Conservation (phyloP, 2,797 vertebrate species). For the Spinus olivaceus region DNA sequence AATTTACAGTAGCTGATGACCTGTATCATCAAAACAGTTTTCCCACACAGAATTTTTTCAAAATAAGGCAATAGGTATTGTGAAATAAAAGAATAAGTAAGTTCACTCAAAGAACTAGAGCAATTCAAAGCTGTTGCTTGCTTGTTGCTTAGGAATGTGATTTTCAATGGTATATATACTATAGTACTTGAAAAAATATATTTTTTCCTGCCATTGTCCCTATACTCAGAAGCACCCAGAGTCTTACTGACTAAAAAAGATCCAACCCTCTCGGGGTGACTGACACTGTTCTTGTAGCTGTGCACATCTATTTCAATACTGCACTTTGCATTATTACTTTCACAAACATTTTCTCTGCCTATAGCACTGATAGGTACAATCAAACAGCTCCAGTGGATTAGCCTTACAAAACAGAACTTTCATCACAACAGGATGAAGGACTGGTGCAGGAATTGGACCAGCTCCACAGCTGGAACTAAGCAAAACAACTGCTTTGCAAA, state of each 20-base stretch:
- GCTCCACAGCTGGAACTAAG: not conserved
- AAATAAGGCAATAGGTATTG: constrained; percentile 2
- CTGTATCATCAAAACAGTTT: constrained; percentile 5
- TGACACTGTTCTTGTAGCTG: not conserved
- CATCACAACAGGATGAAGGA: not conserved
- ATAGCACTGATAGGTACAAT: not conserved
- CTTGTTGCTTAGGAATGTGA: not conserved
- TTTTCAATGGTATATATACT: not conserved
- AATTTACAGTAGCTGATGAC: not conserved
- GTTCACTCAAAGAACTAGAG: not conserved
- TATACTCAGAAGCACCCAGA: not conserved
- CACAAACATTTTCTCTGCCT: constrained; percentile 11
- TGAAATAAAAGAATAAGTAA: constrained; percentile 9
- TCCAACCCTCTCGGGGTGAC: not conserved
- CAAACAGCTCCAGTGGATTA: not conserved
- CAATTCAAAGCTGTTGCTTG: not conserved
- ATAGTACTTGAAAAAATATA: not conserved
- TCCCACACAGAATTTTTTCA: not conserved
- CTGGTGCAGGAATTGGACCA: not conserved
- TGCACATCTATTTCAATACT: not conserved
- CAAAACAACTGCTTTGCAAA: not conserved
- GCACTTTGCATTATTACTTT: not conserved
- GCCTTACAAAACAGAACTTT: not conserved
- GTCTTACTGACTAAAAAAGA: not conserved
- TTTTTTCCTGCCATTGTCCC: not conserved